Evolutionary conservation across 2,113 vertebrate species (phyloP).

Genomic region (Mus spicilegus): DNA sequence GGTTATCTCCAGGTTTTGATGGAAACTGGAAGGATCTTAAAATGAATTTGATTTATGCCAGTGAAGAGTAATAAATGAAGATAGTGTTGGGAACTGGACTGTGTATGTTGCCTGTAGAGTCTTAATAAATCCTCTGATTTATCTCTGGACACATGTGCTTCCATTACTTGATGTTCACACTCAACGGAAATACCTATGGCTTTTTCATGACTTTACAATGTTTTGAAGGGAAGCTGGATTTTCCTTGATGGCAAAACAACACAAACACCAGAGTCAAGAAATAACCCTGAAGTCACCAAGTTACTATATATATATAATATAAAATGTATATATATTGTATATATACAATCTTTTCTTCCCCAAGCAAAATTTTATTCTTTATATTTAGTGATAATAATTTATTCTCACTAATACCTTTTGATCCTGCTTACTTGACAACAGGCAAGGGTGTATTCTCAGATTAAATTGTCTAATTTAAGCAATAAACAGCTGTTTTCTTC

Average conservation of each 20-base stretch:
- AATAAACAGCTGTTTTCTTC: background rate
- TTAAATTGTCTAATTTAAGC: background rate
- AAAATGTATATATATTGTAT: too few species aligned
- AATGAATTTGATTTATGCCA: background rate
- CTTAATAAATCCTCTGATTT: background rate
- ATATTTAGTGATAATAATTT: conserved; percentile 47
- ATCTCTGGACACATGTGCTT: background rate
- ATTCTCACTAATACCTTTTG: background rate
- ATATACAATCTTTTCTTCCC: background rate
- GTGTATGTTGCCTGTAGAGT: background rate
- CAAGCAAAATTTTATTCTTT: conserved; percentile 23
- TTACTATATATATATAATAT: background rate
- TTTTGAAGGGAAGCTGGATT: conserved; percentile 1
- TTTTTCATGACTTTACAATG: background rate
- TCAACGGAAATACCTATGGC: background rate
- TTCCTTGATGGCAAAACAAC: background rate
- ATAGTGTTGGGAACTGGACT: background rate
- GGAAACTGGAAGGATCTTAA: background rate
- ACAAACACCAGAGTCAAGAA: conserved; percentile 8
- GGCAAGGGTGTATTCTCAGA: background rate
- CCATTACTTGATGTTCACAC: background rate
- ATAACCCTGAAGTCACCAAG: background rate
- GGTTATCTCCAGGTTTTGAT: too few species aligned
- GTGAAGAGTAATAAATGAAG: background rate
- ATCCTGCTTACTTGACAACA: background rate